Base-by-base conservation (phyloP, 92 coral and sea anemone species). In the Parazoanthus darwini region DNA sequence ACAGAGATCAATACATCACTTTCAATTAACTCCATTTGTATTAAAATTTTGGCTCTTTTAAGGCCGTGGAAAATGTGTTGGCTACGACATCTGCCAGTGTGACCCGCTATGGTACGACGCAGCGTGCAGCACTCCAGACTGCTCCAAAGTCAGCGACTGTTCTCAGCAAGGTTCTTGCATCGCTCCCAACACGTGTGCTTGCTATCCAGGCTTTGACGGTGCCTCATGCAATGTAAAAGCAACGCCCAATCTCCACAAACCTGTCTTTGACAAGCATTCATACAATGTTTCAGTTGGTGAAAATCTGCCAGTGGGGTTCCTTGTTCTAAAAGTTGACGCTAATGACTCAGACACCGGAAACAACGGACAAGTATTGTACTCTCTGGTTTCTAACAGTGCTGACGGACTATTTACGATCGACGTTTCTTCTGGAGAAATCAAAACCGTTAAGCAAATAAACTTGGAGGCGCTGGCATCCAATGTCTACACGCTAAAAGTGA, bases 21-120 rank as follows among this genome's bases (percentile, higher is more conserved):
- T 51, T 9, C 16, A 13, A 54, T 46, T 46, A 6, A 46, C 8
- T 46, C 51, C 3, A 13, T 11, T 11, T 54, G 59, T 54, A 54
- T 3, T 54, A 54, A 54, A 2, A 54, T 3, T 74, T 72, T 29
- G 16, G 43, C 14, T 73, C 2, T 73, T 5, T 73, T 36, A 48
- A 94, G 97, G 95, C 14, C 95, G 85, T 37, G 97, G 97, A 14
- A 85, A 88, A 35, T 94, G 97, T 80, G 68, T 78, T 67, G 92
- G 88, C 0, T 89, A 25, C 65, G 97, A 94, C 77, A 77, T 67
- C 4, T 94, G 97, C 63, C 35, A 51, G 25, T 94, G 97, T 37
- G 75, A 90, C 33, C 81, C 87, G 37, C 42, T 36, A 44, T 94
- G 97, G 97, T 80, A 89, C 73, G 98, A 91, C 2, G 85, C 94